Conservation (phyloP, 1,140 invertebrate genomes). For the Lordiphosa clarofinis region DNA sequence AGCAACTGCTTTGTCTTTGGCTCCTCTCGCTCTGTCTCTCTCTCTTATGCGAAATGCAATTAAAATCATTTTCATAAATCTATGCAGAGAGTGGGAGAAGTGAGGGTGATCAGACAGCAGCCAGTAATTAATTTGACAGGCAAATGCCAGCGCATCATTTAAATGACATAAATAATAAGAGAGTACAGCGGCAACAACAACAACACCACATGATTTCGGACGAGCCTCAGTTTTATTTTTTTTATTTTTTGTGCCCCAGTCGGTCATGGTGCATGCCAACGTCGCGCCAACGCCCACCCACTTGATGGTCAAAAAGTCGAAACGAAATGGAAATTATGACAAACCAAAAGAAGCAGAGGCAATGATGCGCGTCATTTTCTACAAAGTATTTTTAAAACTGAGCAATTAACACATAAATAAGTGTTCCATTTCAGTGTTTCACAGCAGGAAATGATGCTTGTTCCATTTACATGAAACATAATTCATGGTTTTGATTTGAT, state of each 20-base stretch:
- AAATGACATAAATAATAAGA: conserved; percentile 63
- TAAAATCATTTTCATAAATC: conserved; percentile 64
- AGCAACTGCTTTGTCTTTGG: conserved; percentile 32
- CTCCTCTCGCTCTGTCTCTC: not conserved
- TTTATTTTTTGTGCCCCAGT: conserved; percentile 30
- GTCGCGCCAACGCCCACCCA: conserved; percentile 42
- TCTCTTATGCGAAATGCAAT: conserved; percentile 34
- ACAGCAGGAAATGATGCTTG: too few relatives aligned
- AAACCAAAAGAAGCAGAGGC: conserved; percentile 27
- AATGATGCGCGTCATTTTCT: too few relatives aligned
- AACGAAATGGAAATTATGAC: conserved; percentile 54
- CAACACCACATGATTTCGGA: conserved; percentile 2
- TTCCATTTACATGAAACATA: too few relatives aligned
- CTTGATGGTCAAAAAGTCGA: conserved; percentile 34
- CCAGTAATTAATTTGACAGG: conserved; percentile 65
- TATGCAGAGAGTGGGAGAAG: conserved; percentile 28
- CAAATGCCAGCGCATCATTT: conserved; percentile 65
- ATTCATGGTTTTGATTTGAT: too few relatives aligned
- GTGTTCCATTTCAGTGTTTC: not conserved
- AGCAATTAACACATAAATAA: not conserved
- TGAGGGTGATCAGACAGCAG: conserved; percentile 11
- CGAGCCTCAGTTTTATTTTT: conserved; percentile 16
- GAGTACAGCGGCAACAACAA: conserved; percentile 17
- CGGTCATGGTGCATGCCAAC: conserved; percentile 49
- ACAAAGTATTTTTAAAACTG: not conserved